phyloP scores from a whole-genome alignment of 2,888 invertebrate genomes.

The Nephrotoma guestfalica region DNA sequence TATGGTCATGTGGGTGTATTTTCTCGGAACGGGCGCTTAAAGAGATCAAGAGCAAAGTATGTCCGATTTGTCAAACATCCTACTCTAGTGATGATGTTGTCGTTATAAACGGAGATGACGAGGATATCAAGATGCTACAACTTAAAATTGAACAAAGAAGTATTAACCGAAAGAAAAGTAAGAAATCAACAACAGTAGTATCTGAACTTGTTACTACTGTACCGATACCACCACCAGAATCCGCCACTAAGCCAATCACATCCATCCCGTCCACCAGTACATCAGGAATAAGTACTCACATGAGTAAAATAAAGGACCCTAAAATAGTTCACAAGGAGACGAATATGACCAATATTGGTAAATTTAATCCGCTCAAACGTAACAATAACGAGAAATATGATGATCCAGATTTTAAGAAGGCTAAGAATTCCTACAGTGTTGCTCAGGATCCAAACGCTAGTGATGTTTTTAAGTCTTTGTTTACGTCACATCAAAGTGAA shows the following conservation, averaged over 20 bases:
- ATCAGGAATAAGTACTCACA: background rate
- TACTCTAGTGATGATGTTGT: conserved; percentile 68
- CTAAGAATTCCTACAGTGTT: conserved; percentile 68
- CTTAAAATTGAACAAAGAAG: conserved; percentile 51
- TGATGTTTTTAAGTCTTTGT: conserved; percentile 87
- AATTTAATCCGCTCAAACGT: background rate
- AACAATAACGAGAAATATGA: conserved; percentile 24
- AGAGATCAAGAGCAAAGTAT: conserved; percentile 60
- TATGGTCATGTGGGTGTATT: conserved; percentile 94
- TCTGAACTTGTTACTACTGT: conserved; percentile 20
- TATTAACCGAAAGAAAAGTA: conserved; percentile 49
- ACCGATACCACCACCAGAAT: background rate
- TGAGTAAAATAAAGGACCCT: background rate
- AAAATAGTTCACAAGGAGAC: conserved; percentile 9
- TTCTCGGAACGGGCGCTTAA: conserved; percentile 89
- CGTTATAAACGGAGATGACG: conserved; percentile 72
- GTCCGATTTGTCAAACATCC: conserved; percentile 62
- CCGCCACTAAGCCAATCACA: background rate
- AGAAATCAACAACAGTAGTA: conserved; percentile 21
- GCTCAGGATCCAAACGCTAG: conserved; percentile 82
- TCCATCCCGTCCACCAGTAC: background rate
- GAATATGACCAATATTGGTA: conserved; percentile 10
- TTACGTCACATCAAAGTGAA: conserved; percentile 80
- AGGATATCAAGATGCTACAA: conserved; percentile 52
- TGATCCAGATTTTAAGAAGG: conserved; percentile 61